Percentiles rank a stretch among this genome's conserved stretches.
Evolutionary conservation across 2,888 invertebrate genomes (phyloP).

Genomic region (Lasioglossum malachurum): DNA sequence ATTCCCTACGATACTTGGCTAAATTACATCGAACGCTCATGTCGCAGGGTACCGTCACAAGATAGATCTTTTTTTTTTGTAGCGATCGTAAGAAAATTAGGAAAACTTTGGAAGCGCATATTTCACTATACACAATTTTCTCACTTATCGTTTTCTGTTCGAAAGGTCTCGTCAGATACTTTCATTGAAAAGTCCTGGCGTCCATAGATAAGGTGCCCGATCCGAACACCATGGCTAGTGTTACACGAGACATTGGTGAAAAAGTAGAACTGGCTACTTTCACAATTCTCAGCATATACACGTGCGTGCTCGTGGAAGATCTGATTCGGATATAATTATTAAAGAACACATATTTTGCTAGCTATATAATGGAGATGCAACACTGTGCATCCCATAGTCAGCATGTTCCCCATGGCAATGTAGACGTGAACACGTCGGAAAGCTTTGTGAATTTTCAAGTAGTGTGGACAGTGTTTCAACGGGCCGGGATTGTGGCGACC

Average conservation of each 20-base stretch:
- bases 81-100: neutral
- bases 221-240: neutral
- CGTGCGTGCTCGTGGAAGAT: neutral
- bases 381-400: conserved; percentile 89
- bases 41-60: conserved; percentile 50
- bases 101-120: conserved; percentile 13
- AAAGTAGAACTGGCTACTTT: neutral
- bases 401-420: conserved; percentile 93
- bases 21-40: conserved; percentile 43
- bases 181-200: conserved; percentile 11
- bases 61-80: conserved; percentile 20
- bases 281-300: neutral
- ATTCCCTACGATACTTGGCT: neutral
- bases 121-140: conserved; percentile 7
- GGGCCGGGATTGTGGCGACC: conserved; percentile 90
- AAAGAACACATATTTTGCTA: conserved; percentile 84
- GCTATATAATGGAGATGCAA: conserved; percentile 89
- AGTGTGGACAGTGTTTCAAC: conserved; percentile 92
- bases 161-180: conserved; percentile 1
- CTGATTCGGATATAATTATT: conserved; percentile 35
- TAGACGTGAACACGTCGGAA: conserved; percentile 92
- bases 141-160: conserved; percentile 3
- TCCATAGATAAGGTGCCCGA: neutral
- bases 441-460: conserved; percentile 90
- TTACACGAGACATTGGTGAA: conserved; percentile 7